Conservation (phyloP, 2,113 vertebrate genomes). For the Microtus oregoni region DNA sequence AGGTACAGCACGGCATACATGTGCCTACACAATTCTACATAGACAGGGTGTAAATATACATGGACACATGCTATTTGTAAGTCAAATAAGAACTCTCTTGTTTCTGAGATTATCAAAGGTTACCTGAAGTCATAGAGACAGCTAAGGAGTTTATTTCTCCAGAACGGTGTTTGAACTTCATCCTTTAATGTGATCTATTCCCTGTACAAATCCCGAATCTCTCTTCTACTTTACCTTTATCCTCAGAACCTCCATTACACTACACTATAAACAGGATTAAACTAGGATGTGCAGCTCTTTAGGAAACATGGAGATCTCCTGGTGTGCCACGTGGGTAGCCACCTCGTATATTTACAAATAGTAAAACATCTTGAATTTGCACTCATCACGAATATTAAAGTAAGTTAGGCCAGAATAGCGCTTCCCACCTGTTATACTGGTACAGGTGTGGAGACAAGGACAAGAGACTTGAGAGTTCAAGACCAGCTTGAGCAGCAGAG, state of each 20-base stretch:
- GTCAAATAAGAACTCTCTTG: slow-evolving; percentile 32
- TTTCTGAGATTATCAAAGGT: background rate
- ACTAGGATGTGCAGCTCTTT: background rate
- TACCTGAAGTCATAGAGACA: background rate
- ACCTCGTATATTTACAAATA: background rate
- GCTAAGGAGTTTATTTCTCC: background rate
- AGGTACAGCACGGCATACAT: background rate
- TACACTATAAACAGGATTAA: background rate
- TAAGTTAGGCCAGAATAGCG: background rate
- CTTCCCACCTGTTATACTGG: background rate
- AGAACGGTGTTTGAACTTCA: background rate
- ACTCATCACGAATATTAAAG: background rate
- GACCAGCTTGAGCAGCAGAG: too few relatives aligned
- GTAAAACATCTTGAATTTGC: slow-evolving; percentile 10
- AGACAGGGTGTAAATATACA: background rate
- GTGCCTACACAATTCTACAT: background rate
- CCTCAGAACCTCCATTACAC: background rate
- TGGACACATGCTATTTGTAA: background rate
- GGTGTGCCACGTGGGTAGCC: background rate
- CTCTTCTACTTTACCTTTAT: too few relatives aligned
- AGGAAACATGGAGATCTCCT: background rate
- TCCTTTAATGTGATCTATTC: background rate
- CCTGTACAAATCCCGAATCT: background rate
- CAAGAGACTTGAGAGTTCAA: background rate
- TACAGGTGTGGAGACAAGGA: background rate